Evolutionary conservation across 2,888 invertebrate genomes (phyloP), one percentile per base, ranked within the genome.

Genomic region (Latheticus oryzae): DNA sequence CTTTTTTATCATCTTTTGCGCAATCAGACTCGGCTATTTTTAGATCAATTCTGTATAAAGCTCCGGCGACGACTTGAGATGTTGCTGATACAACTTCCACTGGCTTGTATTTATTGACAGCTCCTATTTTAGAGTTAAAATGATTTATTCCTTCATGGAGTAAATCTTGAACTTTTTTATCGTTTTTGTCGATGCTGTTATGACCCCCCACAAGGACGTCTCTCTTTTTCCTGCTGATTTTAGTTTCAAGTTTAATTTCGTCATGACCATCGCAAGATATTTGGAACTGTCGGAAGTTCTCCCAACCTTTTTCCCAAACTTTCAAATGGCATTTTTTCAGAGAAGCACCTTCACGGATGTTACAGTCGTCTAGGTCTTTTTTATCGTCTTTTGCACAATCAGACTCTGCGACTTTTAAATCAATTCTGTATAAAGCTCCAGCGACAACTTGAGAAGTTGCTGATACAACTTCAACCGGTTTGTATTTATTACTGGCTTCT

Each of bases 11-110:
- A 28, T 24, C 50, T 60, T 79, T 82, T 5, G 73, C 66, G 60
- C 86, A 86, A 50, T 79, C 78, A 4, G 84, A 83, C 30, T 80
- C 79, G 5, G 84, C 84, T n/a, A 88, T 76, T 62, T 82, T 79
- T 43, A 84, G 83, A 61, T 82, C 80, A 30, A 89, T 82, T 67
- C 80, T 82, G 11, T 84, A 84, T 38, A 82, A 66, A 12, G 75
- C 67, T n/a, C 87, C 87, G 38, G 84, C 5, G 5, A 70, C 70
- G 2, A 67, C 62, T 52, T 70, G 70, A 8, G 56, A 60, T 8
- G 64, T 63, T 2, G 65, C 70, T 3, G 64, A 66, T 32, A 64
- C 1, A 30, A 69, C 38, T 50, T 68, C 60, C 1, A 58, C 37
- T 8, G 62, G 33, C 61, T 64, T 64, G 35, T 62, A 60, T 52